A percentile compares a stretch with the other conserved stretches of the same genome.
phyloP scores from a whole-genome alignment of 1,140 invertebrate species.

The Varroa destructor region DNA sequence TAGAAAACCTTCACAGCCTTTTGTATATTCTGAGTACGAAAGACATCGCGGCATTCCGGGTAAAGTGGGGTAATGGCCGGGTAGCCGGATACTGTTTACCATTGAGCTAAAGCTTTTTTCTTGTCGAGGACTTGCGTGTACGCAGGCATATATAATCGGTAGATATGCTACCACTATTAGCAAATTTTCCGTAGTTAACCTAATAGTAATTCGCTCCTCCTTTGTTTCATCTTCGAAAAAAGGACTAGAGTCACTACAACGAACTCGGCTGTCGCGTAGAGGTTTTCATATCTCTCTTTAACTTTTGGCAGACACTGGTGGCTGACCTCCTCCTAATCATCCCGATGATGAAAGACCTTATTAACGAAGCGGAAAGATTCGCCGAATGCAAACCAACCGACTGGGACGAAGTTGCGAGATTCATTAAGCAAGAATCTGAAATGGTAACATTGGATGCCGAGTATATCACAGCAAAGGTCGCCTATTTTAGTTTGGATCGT shows the following conservation, averaged over 20 bases:
- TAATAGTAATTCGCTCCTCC: no score
- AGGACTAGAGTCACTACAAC: no score
- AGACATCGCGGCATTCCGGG: constrained; percentile 1
- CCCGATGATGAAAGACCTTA: constrained; percentile 4
- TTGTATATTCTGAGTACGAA: background rate
- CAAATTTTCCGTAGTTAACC: no score
- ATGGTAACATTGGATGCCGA: background rate
- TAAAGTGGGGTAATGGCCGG: background rate
- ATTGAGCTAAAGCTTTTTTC: no score
- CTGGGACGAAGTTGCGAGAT: background rate
- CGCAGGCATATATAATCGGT: no score
- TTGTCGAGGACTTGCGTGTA: no score
- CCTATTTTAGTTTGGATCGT: background rate
- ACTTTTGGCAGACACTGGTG: background rate
- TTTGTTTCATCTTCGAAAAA: no score
- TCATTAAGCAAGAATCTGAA: constrained; percentile 15
- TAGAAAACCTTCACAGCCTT: constrained; percentile 11
- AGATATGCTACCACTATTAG: no score
- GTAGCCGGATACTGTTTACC: no score
- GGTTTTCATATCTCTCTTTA: background rate
- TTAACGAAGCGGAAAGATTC: background rate
- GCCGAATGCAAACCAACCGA: constrained; percentile 17
- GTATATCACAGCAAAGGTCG: background rate
- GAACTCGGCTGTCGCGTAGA: background rate
- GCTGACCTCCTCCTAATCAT: constrained; percentile 1